Evolutionary conservation across 2,797 vertebrate genomes (phyloP).

Genomic region (Buceros bicornis): DNA sequence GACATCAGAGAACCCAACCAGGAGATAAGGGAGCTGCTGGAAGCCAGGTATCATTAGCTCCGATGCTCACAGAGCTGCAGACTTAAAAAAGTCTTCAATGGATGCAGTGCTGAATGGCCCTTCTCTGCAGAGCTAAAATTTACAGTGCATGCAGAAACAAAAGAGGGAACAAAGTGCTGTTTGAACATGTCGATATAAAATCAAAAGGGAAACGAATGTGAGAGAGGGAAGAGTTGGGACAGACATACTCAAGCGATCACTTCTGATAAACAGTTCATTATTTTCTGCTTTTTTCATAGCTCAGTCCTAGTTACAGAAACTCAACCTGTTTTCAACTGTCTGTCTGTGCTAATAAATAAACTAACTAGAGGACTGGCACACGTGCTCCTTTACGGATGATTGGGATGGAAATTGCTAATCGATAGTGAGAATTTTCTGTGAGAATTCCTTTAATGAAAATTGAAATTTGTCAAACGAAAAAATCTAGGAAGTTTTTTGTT

Average conservation of each 20-base stretch:
- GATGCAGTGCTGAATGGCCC: background rate
- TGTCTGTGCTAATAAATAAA: slow-evolving; percentile 4
- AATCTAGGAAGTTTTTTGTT: background rate
- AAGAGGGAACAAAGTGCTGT: slow-evolving; percentile 57
- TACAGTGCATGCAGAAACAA: slow-evolving; percentile 51
- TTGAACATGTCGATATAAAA: slow-evolving; percentile 32
- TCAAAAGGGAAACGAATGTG: background rate
- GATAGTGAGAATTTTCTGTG: background rate
- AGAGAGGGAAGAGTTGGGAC: background rate
- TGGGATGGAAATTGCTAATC: slow-evolving; percentile 32
- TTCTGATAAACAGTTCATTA: slow-evolving; percentile 34
- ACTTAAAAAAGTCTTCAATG: slow-evolving; percentile 39
- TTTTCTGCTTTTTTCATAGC: background rate
- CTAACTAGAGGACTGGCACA: slow-evolving; percentile 9
- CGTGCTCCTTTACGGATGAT: background rate
- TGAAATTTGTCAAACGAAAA: background rate
- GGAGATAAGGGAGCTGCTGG: slow-evolving; percentile 55
- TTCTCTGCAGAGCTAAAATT: slow-evolving; percentile 27
- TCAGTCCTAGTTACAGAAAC: slow-evolving; percentile 32
- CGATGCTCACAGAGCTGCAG: background rate
- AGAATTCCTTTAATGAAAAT: background rate
- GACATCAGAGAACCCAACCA: slow-evolving; percentile 54
- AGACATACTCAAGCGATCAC: background rate
- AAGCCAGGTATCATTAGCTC: slow-evolving; percentile 65
- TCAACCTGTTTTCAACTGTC: slow-evolving; percentile 21